Evolutionary conservation across 2,113 vertebrate species (phyloP).

Genomic region (Willisornis vidua): DNA sequence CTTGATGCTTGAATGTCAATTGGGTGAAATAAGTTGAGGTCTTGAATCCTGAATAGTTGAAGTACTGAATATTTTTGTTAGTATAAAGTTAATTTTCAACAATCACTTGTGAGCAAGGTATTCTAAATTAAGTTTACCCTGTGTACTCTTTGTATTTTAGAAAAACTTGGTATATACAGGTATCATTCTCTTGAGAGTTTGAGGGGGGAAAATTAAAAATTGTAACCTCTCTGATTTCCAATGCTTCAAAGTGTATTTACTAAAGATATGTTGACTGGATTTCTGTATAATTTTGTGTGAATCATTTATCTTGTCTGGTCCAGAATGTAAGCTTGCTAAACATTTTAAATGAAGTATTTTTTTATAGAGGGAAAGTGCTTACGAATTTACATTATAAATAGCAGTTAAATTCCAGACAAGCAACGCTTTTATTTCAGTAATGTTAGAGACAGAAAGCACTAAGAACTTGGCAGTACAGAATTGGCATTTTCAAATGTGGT

Average conservation of each 20-base stretch:
- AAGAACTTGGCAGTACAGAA: background rate
- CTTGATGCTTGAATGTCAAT: background rate
- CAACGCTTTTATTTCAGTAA: background rate
- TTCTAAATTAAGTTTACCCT: background rate
- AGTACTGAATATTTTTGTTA: background rate
- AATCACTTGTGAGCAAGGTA: background rate
- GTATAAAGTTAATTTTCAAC: background rate
- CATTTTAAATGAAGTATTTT: conserved; percentile 15
- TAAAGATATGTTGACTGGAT: conserved; percentile 1
- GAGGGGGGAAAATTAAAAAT: background rate
- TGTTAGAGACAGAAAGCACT: background rate
- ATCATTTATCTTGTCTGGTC: conserved; percentile 46
- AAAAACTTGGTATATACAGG: background rate
- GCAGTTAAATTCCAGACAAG: background rate
- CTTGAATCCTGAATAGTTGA: background rate
- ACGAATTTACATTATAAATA: conserved; percentile 37
- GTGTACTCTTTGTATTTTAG: conserved; percentile 31
- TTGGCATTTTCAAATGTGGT: background rate
- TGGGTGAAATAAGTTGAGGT: background rate
- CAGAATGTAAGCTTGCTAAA: conserved; percentile 49
- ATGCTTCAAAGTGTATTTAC: conserved; percentile 36
- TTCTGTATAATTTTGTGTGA: conserved; percentile 33
- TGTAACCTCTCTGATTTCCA: background rate
- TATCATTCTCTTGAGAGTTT: background rate
- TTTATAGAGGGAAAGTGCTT: background rate